Evolutionary conservation across 1,140 invertebrate genomes (phyloP), one percentile per base, ranked within the genome.

Genomic region (Geopemphigus sp.): DNA sequence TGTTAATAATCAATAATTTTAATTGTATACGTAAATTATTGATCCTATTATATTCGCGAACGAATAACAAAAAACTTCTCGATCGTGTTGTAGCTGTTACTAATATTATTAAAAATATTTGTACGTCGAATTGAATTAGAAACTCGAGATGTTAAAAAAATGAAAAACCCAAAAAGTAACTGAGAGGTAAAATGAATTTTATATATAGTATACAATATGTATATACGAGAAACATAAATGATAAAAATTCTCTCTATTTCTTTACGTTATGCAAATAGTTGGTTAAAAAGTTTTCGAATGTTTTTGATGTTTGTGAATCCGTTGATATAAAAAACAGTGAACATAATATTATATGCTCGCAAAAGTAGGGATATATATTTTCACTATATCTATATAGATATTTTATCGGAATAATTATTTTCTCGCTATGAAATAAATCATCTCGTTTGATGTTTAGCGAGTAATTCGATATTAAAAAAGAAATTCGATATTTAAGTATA

Each of bases 401-500:
- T 64, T 64, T 8, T 64, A 39, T 64, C n/a, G 8, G 29, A 19
- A 39, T 64, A 63, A 32, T 45, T 45, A n/a, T 64, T 64, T 64
- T 39, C 39, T 22, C 14, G n/a, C 1, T 66, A 5, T 22, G n/a
- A 29, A 64, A 22, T 64, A n/a, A 64, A 22, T 64, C 32, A 39
- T 39, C 32, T 39, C 32, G 32, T 39, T 8, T 39, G 32, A 39
- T 39, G 32, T 39, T 39, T 39, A 39, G 32, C 32, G 32, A 8
- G 32, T 39, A 39, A 39, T 39, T 39, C 8, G 8, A 39, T 39
- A 39, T 39, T 39, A 39, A 39, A 39, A 39, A 39, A 39, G 32
- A 39, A 39, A 39, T 39, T 39, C 32, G 32, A 4, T 39, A 8
- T 39, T 39, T 39, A 3, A 39, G 3, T 39, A 39, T n/a, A n/a